These are phyloP conservation scores for Apamea monoglypha DNA, from an alignment of 2,888 invertebrate genomes.

Conservation along the genomic window DNA sequence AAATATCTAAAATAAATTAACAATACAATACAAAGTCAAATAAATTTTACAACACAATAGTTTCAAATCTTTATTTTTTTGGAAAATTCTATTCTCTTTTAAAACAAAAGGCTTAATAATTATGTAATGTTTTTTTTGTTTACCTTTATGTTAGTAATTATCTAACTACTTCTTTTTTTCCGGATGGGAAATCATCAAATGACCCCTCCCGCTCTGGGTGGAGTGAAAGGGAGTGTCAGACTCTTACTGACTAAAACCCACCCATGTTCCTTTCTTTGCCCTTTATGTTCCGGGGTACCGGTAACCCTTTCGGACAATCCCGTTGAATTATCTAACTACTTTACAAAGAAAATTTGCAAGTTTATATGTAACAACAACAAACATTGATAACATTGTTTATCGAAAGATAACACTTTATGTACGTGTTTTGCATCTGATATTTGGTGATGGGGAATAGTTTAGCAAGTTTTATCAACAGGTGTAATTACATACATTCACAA, in stretches of 20 bases:
- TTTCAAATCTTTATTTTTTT: not conserved
- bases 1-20: not conserved
- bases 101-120: conserved; percentile 1
- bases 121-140: conserved; percentile 4
- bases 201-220: too few species aligned
- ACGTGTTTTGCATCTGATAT: conserved; percentile 23
- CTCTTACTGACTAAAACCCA: too few species aligned
- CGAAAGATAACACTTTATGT: conserved; percentile 27
- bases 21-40: too few species aligned
- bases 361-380: conserved; percentile 22
- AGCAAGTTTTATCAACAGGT: not conserved
- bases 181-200: too few species aligned
- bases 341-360: not conserved
- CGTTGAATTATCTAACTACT: too few species aligned
- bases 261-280: too few species aligned
- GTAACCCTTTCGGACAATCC: too few species aligned
- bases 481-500: conserved; percentile 13
- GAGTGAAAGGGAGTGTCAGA: too few species aligned
- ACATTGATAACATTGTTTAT: conserved; percentile 34
- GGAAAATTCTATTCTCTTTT: not conserved
- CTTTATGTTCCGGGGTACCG: too few species aligned
- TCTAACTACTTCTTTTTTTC: too few species aligned
- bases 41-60: not conserved
- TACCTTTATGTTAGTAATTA: not conserved
- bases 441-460: not conserved